Evolutionary conservation across 2,888 invertebrate species (phyloP), one percentile per base, ranked within the genome.

Genomic region (Strigamia crassipes): DNA sequence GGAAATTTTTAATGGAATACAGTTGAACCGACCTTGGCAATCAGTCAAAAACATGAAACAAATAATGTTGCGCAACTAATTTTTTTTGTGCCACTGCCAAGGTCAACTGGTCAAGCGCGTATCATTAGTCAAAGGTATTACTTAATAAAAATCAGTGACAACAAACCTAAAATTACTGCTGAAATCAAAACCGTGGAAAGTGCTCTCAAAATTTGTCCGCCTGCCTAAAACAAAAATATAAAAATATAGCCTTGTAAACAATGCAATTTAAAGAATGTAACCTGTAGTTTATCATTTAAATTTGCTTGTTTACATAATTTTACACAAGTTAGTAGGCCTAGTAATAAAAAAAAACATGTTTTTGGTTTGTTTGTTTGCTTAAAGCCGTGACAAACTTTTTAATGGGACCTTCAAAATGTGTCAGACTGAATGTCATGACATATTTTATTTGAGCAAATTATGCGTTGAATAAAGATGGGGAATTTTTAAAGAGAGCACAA

Each of bases 81-180:
- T n/a, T 46, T n/a, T 46, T 46, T n/a, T 13, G 46, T 13, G 46
- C 46, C 46, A 46, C n/a, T 46, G 46, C n/a, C 46, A 46, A 46
- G 46, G 46, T n/a, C 46, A 46, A 46, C 46, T 46, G 46, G 46
- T 46, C 46, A 46, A 46, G 46, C 15, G n/a, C 13, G 46, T 61
- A 61, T 73, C n/a, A 73, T 73, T 21, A 31, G 23, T n/a, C 15
- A 78, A 78, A 78, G 10, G 12, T n/a, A 73, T 73, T 73, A 13
- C 4, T 73, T 0, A 1, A 3, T 31, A 61, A n/a, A 46, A 46
- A 46, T 46, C n/a, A 2, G 46, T n/a, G 46, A 46, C 51, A 18
- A 46, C 51, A 18, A 46, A 80, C 80, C 80, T 80, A 80, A 80
- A 46, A 80, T 80, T 8, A 51, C 46, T 46, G 80, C 80, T 4